Evolutionary conservation across 2,888 invertebrate species (phyloP), one percentile per base, ranked within the genome.

Genomic region (Hydrotaea cyrtoneurina): DNA sequence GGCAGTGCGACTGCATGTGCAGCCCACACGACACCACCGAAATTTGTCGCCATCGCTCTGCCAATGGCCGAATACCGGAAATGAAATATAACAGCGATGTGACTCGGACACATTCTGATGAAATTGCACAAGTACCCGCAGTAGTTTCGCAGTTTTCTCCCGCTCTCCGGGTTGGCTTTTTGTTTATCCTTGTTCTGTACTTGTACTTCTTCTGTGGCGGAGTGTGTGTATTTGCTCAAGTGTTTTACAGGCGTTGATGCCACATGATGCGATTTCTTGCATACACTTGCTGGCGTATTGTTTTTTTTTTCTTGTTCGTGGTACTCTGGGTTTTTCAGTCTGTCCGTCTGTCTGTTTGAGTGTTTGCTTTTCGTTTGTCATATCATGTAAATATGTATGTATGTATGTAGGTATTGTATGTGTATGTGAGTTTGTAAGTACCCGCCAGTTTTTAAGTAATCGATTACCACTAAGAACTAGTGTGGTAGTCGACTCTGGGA

Each of bases 21-120:
- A n/a, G 46, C 55, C 83, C 43, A 11, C 78, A n/a, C 74, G 23
- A 15, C 57, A 36, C 79, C 85, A 73, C 69, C 82, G 77, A 79
- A 82, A 66, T 78, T 82, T 79, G 81, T 84, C 23, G 73, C 83
- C 26, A 77, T 86, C 36, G 82, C 86, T 39, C 82, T 89, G 79
- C 87, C 89, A 3, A 71, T 90, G 88, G 89, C 89, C 79, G 91
- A 91, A 87, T 91, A 91, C 85, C 89, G 91, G 78, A 90, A 90
- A 85, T 90, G 87, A 84, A 78, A 80, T 57, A 75, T 36, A 13
- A 55, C 66, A 39, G 17, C 31, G 36, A 43, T 59, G n/a, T n/a
- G 43, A 31, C 31, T 53, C 10, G 5, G 17, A 15, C 53, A 15
- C 36, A 19, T 11, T 31, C 36, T 55, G 31, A 5, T 73, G 10